Percentiles rank a stretch among this genome's conserved stretches.
Conservation (phyloP, 92 coral and sea anemone species). For the Heliopora coerulea region DNA sequence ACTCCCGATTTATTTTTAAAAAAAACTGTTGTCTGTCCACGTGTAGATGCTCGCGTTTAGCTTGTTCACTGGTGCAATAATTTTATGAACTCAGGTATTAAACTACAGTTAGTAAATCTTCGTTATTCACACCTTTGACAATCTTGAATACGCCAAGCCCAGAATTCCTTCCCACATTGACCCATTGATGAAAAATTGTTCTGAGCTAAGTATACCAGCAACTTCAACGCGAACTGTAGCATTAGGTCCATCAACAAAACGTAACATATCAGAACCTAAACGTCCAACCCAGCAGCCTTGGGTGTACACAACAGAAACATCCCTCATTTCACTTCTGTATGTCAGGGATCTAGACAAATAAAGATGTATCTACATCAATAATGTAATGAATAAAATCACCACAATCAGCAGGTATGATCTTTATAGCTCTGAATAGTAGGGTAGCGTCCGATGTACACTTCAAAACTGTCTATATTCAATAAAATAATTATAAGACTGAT, state of each 20-base stretch:
- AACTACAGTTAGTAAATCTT: neutral
- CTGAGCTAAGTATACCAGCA: constrained; percentile 85
- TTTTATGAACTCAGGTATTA: too few species aligned
- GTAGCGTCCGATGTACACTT: too few species aligned
- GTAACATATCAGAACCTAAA: constrained; percentile 88
- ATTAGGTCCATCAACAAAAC: constrained; percentile 96
- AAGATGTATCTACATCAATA: too few species aligned
- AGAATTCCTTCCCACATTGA: constrained; percentile 99
- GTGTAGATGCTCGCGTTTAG: too few species aligned
- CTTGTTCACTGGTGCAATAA: too few species aligned
- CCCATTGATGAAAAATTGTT: constrained; percentile 96
- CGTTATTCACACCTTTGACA: constrained; percentile 71
- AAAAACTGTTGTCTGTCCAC: too few species aligned
- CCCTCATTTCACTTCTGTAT: constrained; percentile 69
- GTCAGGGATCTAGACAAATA: constrained; percentile 64
- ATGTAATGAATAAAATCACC: too few species aligned
- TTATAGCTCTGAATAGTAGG: too few species aligned
- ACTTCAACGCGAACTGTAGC: constrained; percentile 96
- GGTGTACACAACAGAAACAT: constrained; percentile 91
- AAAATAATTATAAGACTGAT: too few species aligned
- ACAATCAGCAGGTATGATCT: too few species aligned
- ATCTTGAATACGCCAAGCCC: constrained; percentile 89
- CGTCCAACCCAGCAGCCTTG: constrained; percentile 99
- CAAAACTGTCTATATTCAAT: too few species aligned
- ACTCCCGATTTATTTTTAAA: too few species aligned